A percentile compares a stretch with the other conserved stretches of the same genome.
Conservation (phyloP, 2,888 invertebrate genomes). For the Dynastes maya region DNA sequence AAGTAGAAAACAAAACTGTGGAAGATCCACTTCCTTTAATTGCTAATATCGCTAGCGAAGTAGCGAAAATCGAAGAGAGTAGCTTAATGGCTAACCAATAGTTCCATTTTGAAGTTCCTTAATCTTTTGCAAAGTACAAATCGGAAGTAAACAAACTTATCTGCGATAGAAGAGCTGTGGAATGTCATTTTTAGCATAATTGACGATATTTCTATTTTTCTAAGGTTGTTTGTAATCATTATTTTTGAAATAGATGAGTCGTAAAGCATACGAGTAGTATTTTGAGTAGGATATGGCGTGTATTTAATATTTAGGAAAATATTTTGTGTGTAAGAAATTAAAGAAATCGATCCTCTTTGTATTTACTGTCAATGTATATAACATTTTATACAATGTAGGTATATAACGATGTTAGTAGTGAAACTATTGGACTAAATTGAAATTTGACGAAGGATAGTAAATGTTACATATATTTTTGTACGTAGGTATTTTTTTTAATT, state of each 20-base stretch:
- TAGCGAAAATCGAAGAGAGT: conserved; percentile 12
- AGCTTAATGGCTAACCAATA: background rate
- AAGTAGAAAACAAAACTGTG: background rate
- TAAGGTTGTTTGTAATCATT: background rate
- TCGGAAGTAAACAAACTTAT: background rate
- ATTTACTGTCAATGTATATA: no score
- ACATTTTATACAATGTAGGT: no score
- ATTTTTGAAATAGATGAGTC: background rate
- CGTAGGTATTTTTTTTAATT: no score
- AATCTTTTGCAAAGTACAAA: conserved; percentile 19
- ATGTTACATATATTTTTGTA: no score
- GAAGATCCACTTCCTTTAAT: background rate
- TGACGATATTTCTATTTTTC: background rate
- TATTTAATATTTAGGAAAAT: no score
- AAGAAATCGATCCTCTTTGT: no score
- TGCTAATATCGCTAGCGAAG: background rate
- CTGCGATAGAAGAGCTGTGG: conserved; percentile 24
- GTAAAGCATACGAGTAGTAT: background rate
- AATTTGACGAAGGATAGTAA: no score
- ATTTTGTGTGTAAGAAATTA: no score
- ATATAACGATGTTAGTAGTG: no score
- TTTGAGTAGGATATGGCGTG: no score
- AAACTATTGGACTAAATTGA: no score
- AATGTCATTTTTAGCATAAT: background rate
- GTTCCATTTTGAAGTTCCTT: background rate